Percentiles rank a stretch among this genome's conserved stretches.
These are phyloP conservation scores for Drosophila busckii DNA, from an alignment of 1,140 invertebrate species.

Conservation along the genomic window DNA sequence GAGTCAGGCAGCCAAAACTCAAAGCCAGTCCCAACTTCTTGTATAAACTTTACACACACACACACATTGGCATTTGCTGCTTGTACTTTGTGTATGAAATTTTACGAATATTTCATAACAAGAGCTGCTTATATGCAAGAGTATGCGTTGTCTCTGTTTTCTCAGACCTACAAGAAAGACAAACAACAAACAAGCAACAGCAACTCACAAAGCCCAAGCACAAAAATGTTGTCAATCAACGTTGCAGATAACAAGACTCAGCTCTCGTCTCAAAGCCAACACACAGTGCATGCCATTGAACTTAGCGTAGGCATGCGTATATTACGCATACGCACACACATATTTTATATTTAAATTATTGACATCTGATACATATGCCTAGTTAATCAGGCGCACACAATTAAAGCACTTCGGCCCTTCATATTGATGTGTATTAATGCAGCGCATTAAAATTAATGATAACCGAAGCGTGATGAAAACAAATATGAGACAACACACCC, in stretches of 20 bases:
- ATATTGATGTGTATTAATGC: constrained; percentile 66
- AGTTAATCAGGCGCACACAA: constrained; percentile 55
- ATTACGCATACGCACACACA: too few species aligned
- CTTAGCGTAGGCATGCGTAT: too few species aligned
- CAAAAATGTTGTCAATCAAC: constrained; percentile 74
- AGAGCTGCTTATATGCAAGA: constrained; percentile 52
- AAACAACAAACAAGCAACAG: constrained; percentile 37
- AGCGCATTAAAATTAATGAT: constrained; percentile 70
- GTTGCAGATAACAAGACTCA: constrained; percentile 54
- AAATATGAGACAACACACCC: constrained; percentile 55
- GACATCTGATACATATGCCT: too few species aligned
- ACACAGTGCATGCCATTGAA: constrained; percentile 5
- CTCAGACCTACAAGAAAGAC: constrained; percentile 60
- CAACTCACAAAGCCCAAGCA: constrained; percentile 27
- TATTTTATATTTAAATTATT: too few species aligned
- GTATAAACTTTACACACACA: constrained; percentile 51
- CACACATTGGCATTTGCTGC: constrained; percentile 49
- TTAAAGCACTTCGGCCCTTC: constrained; percentile 33
- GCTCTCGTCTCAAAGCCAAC: constrained; percentile 12
- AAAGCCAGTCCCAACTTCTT: constrained; percentile 47
- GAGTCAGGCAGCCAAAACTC: constrained; percentile 19
- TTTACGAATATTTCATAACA: constrained; percentile 73
- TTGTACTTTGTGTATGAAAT: constrained; percentile 71
- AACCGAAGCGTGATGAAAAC: constrained; percentile 29
- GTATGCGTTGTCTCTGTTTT: constrained; percentile 44